These are phyloP conservation scores for Rhabdophis nuchalis DNA, from an alignment of 2,797 vertebrate genomes.

Conservation along the genomic window DNA sequence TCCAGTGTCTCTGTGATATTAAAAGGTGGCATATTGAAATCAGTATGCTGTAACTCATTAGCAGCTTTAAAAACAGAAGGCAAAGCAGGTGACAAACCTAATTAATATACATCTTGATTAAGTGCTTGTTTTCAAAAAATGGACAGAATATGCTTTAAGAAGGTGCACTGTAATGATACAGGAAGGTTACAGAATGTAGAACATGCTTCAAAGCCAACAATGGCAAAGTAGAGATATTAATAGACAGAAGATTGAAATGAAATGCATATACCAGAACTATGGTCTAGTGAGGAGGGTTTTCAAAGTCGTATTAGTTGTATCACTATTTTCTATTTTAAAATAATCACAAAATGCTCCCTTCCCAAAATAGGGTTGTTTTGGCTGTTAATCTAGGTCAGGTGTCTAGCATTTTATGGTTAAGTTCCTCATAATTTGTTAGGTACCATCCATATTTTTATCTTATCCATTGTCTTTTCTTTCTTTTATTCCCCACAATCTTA, in stretches of 20 bases:
- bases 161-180: background rate
- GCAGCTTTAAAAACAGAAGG: background rate
- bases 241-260: background rate
- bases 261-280: background rate
- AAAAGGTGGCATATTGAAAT: constrained; percentile 6
- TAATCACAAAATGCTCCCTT: constrained; percentile 22
- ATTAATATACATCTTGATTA: constrained; percentile 13
- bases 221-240: background rate
- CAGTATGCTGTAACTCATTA: background rate
- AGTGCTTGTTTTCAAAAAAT: constrained; percentile 7
- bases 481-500: background rate
- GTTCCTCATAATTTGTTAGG: background rate
- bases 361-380: constrained; percentile 8
- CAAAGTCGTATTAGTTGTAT: constrained; percentile 31
- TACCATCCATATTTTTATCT: background rate
- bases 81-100: constrained; percentile 32
- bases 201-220: constrained; percentile 17
- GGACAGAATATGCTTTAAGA: background rate
- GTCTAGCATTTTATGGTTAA: background rate
- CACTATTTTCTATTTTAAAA: constrained; percentile 31
- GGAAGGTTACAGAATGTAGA: background rate
- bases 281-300: constrained; percentile 40
- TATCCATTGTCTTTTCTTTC: background rate
- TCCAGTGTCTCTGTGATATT: background rate
- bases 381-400: background rate